These are phyloP conservation scores for Hemiscyllium ocellatum DNA, from an alignment of 2,113 vertebrate genomes.

Conservation along the genomic window DNA sequence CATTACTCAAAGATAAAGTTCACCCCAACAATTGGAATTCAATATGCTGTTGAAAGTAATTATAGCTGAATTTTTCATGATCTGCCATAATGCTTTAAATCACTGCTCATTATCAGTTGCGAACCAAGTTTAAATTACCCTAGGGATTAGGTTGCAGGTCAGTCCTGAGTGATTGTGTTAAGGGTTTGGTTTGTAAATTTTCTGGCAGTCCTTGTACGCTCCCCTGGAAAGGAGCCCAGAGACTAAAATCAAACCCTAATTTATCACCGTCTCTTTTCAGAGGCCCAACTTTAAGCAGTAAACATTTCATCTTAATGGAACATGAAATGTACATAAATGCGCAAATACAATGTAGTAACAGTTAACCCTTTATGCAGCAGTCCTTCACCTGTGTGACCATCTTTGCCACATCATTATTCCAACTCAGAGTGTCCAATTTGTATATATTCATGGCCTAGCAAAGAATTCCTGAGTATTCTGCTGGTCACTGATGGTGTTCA, in stretches of 20 bases:
- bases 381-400: neutral
- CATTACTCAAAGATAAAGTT: neutral
- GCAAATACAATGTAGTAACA: neutral
- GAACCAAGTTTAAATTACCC: neutral
- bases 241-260: neutral
- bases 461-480: neutral
- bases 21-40: neutral
- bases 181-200: neutral
- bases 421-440: neutral
- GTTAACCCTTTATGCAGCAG: neutral
- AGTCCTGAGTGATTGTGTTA: neutral
- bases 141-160: neutral
- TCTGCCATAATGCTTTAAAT: neutral
- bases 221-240: neutral
- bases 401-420: neutral
- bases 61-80: neutral
- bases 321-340: neutral
- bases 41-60: neutral
- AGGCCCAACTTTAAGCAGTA: neutral
- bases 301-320: neutral
- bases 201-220: neutral
- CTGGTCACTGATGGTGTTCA: neutral
- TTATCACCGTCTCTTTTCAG: slow-evolving; percentile 21
- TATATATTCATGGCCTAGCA: neutral
- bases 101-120: neutral